Evolutionary conservation across 2,888 invertebrate species (phyloP), one percentile per base, ranked within the genome.

Genomic region (Hymenopus coronatus): DNA sequence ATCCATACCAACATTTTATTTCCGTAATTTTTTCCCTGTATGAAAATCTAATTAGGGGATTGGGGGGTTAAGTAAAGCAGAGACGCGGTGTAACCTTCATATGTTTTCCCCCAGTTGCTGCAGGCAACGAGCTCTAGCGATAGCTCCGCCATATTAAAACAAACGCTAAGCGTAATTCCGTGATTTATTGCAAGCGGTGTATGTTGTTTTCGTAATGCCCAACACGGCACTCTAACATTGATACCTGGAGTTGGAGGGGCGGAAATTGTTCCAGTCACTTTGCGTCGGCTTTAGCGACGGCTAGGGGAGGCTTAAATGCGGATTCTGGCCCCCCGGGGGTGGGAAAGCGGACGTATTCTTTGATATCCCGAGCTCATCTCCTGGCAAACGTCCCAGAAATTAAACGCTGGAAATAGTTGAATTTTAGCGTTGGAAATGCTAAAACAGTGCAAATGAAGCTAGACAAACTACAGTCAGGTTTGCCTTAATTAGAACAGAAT

Each of bases 71-170:
- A 86, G 86, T 81, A 46, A 82, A 28, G 88, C 83, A 20, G 40
- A 40, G 82, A 83, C 83, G 88, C 88, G 82, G 25, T 83, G 40
- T 83, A 83, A 83, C 83, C 88, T 88, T 88, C 83, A 88, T 88
- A 82, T 88, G 88, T 88, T 87, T 87, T 83, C 46, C 88, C 83
- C 83, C 54, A 25, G 70, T 54, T 88, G 88, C 84, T 54, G 88
- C 88, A 25, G 81, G 86, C 88, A 40, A 27, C 40, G 88, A 33
- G 40, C 85, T 33, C 88, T 46, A 88, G 88, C 84, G 88, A 88
- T 88, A 88, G 88, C 70, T 70, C 54, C 86, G 86, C 88, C 88
- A 88, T 88, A 88, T 88, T 88, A 88, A 88, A 88, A 88, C 88
- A 88, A 88, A 88, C 88, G 88, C 84, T 88, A 88, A 84, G 88